These are phyloP conservation scores for Pao palembangensis DNA, from an alignment of 2,113 vertebrate genomes.

Conservation along the genomic window DNA sequence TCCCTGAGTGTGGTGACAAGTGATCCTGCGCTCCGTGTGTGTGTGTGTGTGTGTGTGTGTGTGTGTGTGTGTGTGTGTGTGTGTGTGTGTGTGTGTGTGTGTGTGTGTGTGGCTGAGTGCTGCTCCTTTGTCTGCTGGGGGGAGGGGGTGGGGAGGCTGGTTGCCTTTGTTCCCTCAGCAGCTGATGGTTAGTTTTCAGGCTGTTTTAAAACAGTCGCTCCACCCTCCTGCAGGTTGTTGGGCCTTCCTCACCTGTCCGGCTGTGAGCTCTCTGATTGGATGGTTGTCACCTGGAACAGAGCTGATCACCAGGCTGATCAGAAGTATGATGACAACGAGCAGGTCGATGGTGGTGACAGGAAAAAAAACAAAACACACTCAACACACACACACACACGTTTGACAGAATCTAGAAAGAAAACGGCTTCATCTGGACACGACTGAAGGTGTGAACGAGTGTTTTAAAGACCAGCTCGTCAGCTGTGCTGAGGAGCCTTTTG, in stretches of 20 bases:
- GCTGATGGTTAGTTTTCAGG: background rate
- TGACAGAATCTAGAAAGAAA: too few species aligned
- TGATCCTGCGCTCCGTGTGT: conserved; percentile 15
- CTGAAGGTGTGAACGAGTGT: too few species aligned
- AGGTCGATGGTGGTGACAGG: too few species aligned
- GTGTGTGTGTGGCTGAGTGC: conserved; percentile 31
- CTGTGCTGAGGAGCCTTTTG: too few species aligned
- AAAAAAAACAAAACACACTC: too few species aligned
- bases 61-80: conserved; percentile 13
- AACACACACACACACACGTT: too few species aligned
- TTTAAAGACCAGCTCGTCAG: too few species aligned
- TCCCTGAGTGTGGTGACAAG: conserved; percentile 29
- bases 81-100: conserved; percentile 27
- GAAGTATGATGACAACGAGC: background rate
- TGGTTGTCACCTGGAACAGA: conserved; percentile 12
- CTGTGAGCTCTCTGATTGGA: background rate
- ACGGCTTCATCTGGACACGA: too few species aligned
- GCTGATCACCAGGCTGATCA: background rate
- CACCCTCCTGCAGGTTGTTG: too few species aligned
- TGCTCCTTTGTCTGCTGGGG: conserved; percentile 63
- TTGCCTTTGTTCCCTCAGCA: conserved; percentile 56
- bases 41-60: conserved; percentile 18
- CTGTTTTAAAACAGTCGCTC: background rate
- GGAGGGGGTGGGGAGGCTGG: conserved; percentile 10
- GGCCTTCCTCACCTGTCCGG: too few species aligned